Base-by-base conservation (phyloP, 2,888 invertebrate species). In the Stegophylla sp. region DNA sequence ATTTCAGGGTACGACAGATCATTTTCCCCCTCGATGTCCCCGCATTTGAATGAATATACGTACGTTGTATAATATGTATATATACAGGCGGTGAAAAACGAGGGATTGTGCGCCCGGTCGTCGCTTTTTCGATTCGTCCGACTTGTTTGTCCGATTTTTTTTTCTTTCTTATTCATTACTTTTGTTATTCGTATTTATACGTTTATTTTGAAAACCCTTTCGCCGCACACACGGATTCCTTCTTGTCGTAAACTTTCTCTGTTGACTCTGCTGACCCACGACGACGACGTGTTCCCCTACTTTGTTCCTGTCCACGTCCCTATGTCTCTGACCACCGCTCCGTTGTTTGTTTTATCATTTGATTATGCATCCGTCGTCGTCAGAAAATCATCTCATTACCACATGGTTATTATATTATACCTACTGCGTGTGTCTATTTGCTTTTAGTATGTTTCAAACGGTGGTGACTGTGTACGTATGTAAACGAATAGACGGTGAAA, bases 1-100 rank as follows among this genome's bases (percentile, higher is more conserved):
- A n/a, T 73, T 73, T 61, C n/a, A 13, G 59, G 59, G 61, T 61
- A 26, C 61, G 61, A 61, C 73, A 26, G 64, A 51, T 64, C 51
- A n/a, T 75, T 64, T 75, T 7, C 0, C 64, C 41, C 64, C 41
- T 23, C 23, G 34, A 41, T 23, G 17, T 51, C 5, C 63, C 15
- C 34, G 34, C 61, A 61, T 63, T 59, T 73, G 59, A 59, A 69
- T 69, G 13, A 28, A 17, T 20, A 10, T n/a, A 69, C 23, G n/a
- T 7, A 34, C 34, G 34, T 7, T n/a, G n/a, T n/a, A n/a, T n/a
- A n/a, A 23, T 53, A 23, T 20, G 9, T 10, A 23, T 7, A 9
- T 23, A 51, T 51, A n/a, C 17, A 51, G 34, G 34, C 4, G 34
- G 34, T 51, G 17, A 51, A 17, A 51, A 51, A 45, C 45, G 12